Percentiles rank a stretch among this genome's conserved stretches.
These are phyloP conservation scores for Gymnodraco acuticeps DNA, from an alignment of 2,797 vertebrate species.

Conservation along the genomic window DNA sequence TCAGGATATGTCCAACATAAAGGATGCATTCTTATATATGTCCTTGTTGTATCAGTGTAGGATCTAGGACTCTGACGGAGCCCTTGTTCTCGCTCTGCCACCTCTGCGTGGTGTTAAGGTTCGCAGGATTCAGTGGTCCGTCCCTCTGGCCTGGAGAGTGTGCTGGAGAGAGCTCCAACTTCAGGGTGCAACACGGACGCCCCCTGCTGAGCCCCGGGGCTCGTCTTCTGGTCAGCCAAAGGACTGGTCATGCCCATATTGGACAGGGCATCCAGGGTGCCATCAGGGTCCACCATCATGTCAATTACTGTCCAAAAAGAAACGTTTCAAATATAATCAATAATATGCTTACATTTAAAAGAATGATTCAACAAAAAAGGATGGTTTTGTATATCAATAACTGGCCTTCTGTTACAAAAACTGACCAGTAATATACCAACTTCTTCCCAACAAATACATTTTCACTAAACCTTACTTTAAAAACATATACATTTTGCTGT, in stretches of 20 bases:
- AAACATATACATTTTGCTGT: too few species aligned
- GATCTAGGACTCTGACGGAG: slow-evolving; percentile 44
- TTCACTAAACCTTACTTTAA: too few species aligned
- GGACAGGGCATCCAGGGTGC: slow-evolving; percentile 93
- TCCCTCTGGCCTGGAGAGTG: slow-evolving; percentile 57
- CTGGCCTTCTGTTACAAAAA: too few species aligned
- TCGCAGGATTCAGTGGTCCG: slow-evolving; percentile 60
- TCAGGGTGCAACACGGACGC: slow-evolving; percentile 41
- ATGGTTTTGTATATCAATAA: too few species aligned
- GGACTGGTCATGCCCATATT: slow-evolving; percentile 88
- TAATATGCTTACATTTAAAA: not conserved
- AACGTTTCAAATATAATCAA: not conserved
- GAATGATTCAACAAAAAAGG: too few species aligned
- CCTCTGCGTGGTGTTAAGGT: slow-evolving; percentile 77
- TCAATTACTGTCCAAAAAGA: slow-evolving; percentile 88
- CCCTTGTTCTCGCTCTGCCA: slow-evolving; percentile 83
- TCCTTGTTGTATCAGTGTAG: slow-evolving; percentile 45
- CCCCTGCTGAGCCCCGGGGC: slow-evolving; percentile 76
- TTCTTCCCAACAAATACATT: too few species aligned
- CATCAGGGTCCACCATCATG: slow-evolving; percentile 97
- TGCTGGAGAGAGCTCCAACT: slow-evolving; percentile 37
- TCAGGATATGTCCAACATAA: slow-evolving; percentile 19
- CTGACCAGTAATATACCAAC: too few species aligned
- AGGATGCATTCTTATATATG: slow-evolving; percentile 11
- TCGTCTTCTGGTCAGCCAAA: slow-evolving; percentile 84